phyloP scores from a whole-genome alignment of 2,797 vertebrate genomes.

The Microctenopoma steveboyesi region DNA sequence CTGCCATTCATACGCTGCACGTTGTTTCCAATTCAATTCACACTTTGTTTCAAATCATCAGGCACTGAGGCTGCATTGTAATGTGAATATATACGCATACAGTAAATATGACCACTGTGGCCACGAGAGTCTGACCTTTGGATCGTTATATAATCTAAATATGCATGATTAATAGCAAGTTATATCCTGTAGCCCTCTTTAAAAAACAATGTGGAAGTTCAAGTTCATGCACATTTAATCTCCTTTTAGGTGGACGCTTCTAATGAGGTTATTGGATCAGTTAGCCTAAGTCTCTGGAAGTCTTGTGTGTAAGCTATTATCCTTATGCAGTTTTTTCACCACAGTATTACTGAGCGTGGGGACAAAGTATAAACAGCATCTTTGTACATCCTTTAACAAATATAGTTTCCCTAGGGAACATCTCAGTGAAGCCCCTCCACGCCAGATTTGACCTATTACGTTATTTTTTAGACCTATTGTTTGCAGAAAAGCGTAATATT shows the following conservation, averaged over 20 bases:
- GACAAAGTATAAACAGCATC: neutral
- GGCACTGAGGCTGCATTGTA: neutral
- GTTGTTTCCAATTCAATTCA: slow-evolving; percentile 2
- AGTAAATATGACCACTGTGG: neutral
- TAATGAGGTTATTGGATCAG: slow-evolving; percentile 43
- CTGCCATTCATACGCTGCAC: slow-evolving; percentile 1
- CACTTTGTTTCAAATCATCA: neutral
- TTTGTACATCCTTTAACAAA: slow-evolving; percentile 3
- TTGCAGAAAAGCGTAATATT: neutral
- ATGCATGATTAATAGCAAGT: neutral
- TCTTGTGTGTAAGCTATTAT: neutral
- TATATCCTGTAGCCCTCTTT: neutral
- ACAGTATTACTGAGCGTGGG: neutral
- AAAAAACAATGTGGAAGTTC: slow-evolving; percentile 42
- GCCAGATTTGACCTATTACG: no score
- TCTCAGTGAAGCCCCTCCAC: no score
- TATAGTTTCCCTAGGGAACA: neutral
- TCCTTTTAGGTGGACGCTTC: slow-evolving; percentile 18
- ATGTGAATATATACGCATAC: neutral
- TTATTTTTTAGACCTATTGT: no score
- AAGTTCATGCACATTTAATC: slow-evolving; percentile 38
- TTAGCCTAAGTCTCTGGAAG: slow-evolving; percentile 4
- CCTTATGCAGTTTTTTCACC: slow-evolving; percentile 5
- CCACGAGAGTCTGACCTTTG: neutral
- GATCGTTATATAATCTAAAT: neutral